A percentile compares a stretch with the other conserved stretches of the same genome.
phyloP scores from a whole-genome alignment of 2,888 invertebrate species.

The Eremobia ochroleuca region DNA sequence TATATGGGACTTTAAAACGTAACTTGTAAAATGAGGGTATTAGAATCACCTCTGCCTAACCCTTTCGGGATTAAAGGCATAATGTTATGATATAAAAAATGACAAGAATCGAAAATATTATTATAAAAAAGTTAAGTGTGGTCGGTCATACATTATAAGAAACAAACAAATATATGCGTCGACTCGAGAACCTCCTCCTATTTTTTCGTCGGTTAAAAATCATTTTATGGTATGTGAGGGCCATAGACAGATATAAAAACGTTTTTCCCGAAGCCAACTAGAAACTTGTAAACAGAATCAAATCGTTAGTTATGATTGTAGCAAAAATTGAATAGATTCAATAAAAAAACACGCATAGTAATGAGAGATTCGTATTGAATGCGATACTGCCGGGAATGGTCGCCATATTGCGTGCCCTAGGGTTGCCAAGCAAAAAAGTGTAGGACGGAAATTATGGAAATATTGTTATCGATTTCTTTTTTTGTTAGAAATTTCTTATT shows the following conservation, averaged over 20 bases:
- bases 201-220: too few relatives aligned
- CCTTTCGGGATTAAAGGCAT: too few relatives aligned
- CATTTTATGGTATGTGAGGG: too few relatives aligned
- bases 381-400: slow-evolving; percentile 44
- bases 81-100: too few relatives aligned
- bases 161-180: too few relatives aligned
- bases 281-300: slow-evolving; percentile 28
- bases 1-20: too few relatives aligned
- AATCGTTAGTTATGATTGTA: slow-evolving; percentile 51
- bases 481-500: slow-evolving; percentile 33
- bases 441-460: slow-evolving; percentile 25
- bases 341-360: slow-evolving; percentile 69
- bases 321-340: slow-evolving; percentile 61
- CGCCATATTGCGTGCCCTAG: slow-evolving; percentile 58
- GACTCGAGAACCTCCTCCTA: too few relatives aligned
- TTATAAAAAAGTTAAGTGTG: too few relatives aligned
- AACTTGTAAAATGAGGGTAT: too few relatives aligned
- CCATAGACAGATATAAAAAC: neutral
- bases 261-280: neutral
- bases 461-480: slow-evolving; percentile 43
- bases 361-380: slow-evolving; percentile 67
- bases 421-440: slow-evolving; percentile 54
- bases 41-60: too few relatives aligned
- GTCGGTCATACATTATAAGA: too few relatives aligned
- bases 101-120: too few relatives aligned